Percentiles rank a stretch among this genome's conserved stretches.
phyloP scores from a whole-genome alignment of 2,797 vertebrate species.

The Molossus molossus region DNA sequence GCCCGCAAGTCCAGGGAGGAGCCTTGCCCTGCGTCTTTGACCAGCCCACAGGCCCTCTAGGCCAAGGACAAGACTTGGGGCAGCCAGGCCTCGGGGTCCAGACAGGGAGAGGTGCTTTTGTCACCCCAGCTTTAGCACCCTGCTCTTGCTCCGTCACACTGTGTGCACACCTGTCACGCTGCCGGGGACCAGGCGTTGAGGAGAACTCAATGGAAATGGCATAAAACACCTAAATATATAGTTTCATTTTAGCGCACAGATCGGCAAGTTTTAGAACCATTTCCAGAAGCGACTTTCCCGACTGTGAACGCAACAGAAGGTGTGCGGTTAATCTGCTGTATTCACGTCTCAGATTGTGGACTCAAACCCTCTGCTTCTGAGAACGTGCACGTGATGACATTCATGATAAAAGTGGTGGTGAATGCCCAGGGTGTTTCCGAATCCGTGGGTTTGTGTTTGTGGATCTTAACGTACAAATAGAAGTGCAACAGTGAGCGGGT shows the following conservation, averaged over 20 bases:
- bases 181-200: accelerated
- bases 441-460: background rate
- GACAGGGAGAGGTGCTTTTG: background rate
- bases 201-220: accelerated
- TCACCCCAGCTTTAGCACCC: too few relatives aligned
- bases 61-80: background rate
- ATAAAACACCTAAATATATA: accelerated
- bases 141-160: too few relatives aligned
- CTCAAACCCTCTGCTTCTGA: background rate
- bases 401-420: accelerated
- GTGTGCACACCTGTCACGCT: too few relatives aligned
- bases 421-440: accelerated
- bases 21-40: background rate
- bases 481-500: accelerated
- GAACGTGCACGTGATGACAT: accelerated
- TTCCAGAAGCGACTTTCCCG: too few relatives aligned
- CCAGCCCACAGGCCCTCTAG: background rate
- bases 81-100: background rate
- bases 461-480: background rate
- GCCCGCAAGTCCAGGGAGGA: background rate
- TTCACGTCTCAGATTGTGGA: background rate
- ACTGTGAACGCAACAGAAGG: background rate
- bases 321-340: background rate
- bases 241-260: accelerated
- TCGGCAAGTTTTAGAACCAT: too few relatives aligned